These are phyloP conservation scores for Hyles euphorbiae DNA, from an alignment of 1,140 invertebrate species.

Conservation along the genomic window DNA sequence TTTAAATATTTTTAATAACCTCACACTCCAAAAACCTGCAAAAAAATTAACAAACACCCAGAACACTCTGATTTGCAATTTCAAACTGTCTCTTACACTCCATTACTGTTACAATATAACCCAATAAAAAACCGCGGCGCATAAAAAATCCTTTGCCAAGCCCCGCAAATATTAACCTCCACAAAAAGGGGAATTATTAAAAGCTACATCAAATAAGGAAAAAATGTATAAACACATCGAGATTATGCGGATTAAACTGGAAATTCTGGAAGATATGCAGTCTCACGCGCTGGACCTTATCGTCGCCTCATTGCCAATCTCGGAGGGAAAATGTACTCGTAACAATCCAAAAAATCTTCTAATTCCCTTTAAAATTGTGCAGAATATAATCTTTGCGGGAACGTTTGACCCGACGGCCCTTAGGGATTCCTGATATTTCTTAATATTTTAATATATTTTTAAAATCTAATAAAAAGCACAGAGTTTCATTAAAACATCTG, in stretches of 20 bases:
- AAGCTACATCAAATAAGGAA: constrained; percentile 29
- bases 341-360: background rate
- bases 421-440: background rate
- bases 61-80: too few species aligned
- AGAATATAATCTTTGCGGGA: too few species aligned
- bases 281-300: constrained; percentile 44
- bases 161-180: too few species aligned
- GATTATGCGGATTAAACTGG: constrained; percentile 46
- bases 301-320: constrained; percentile 43
- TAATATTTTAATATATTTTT: background rate
- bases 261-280: constrained; percentile 44
- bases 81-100: too few species aligned
- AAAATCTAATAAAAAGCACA: too few species aligned
- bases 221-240: constrained; percentile 40
- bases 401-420: background rate
- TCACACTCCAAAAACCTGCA: too few species aligned
- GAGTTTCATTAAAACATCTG: too few species aligned
- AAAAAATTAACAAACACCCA: too few species aligned
- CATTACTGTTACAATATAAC: too few species aligned
- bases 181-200: constrained; percentile 13
- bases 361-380: constrained; percentile 1
- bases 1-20: too few species aligned
- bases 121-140: too few species aligned
- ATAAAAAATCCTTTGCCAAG: too few species aligned
- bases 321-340: constrained; percentile 20